phyloP scores from a whole-genome alignment of 2,113 vertebrate genomes.

The Nansenia antarctica region DNA sequence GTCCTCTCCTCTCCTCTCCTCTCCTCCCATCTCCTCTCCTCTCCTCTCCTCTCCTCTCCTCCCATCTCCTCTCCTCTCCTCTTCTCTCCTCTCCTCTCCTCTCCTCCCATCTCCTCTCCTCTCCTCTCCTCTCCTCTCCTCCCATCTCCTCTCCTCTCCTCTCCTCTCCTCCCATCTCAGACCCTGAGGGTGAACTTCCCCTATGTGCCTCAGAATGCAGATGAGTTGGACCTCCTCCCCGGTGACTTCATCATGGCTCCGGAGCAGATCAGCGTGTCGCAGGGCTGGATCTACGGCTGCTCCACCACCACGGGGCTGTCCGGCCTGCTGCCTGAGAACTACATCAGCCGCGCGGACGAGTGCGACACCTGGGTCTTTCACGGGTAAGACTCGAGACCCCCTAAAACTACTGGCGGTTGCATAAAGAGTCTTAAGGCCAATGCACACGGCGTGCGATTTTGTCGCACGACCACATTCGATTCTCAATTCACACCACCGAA shows the following conservation, averaged over 20 bases:
- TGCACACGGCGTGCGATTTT: too few relatives aligned
- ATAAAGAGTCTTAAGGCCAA: too few relatives aligned
- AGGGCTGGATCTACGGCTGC: constrained; percentile 87
- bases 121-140: neutral
- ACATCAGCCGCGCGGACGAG: constrained; percentile 85
- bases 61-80: too few relatives aligned
- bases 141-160: too few relatives aligned
- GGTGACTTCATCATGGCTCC: constrained; percentile 90
- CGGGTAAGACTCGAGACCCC: constrained; percentile 87
- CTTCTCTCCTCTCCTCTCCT: too few relatives aligned
- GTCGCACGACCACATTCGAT: too few relatives aligned
- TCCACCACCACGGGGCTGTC: constrained; percentile 84
- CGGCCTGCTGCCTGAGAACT: constrained; percentile 87
- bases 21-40: neutral
- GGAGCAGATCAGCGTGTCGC: constrained; percentile 84
- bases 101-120: neutral
- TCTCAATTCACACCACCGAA: too few relatives aligned
- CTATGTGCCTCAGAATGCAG: constrained; percentile 86
- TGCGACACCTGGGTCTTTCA: constrained; percentile 90
- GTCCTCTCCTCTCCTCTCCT: neutral
- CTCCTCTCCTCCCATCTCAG: constrained; percentile 53
- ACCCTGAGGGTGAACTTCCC: constrained; percentile 89
- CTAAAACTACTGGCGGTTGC: too few relatives aligned
- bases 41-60: neutral
- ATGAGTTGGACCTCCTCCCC: constrained; percentile 85